A percentile compares a stretch with the other conserved stretches of the same genome.
phyloP scores from a whole-genome alignment of 2,113 vertebrate species.

The Tragulus kanchil region DNA sequence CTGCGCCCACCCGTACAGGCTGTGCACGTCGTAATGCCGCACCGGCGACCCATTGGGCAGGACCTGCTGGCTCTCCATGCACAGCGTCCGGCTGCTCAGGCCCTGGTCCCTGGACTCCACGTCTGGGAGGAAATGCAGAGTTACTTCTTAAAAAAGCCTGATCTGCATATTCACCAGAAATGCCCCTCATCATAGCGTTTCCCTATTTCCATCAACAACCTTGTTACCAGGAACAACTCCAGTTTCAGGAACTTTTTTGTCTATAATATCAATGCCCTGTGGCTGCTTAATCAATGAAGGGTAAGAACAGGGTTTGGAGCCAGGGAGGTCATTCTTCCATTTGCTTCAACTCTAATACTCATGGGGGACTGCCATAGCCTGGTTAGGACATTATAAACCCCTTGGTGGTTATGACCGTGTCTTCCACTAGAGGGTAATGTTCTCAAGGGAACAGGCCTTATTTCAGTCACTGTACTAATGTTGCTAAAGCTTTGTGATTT shows the following conservation, averaged over 20 bases:
- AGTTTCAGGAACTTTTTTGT: background rate
- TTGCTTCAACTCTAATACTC: background rate
- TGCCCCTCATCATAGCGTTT: background rate
- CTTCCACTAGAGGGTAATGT: constrained; percentile 65
- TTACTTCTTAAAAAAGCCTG: background rate
- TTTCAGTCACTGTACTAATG: background rate
- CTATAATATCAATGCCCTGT: background rate
- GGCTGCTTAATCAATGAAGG: background rate
- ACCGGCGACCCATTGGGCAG: constrained; percentile 90
- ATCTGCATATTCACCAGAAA: background rate
- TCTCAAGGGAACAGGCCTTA: constrained; percentile 41
- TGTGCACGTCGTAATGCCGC: constrained; percentile 95
- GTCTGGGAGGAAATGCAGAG: constrained; percentile 80
- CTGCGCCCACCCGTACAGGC: constrained; percentile 97
- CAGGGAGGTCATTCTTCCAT: background rate
- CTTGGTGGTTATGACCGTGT: background rate
- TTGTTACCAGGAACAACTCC: background rate
- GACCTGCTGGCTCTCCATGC: constrained; percentile 94
- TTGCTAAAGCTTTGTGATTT: background rate
- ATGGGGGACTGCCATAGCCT: too few species aligned
- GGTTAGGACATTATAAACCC: background rate
- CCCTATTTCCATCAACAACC: background rate
- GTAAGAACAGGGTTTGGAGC: background rate
- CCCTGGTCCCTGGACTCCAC: constrained; percentile 87
- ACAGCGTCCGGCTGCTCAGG: constrained; percentile 91